Conservation (phyloP, 2,797 vertebrate genomes). For the Acanthiza pusilla region DNA sequence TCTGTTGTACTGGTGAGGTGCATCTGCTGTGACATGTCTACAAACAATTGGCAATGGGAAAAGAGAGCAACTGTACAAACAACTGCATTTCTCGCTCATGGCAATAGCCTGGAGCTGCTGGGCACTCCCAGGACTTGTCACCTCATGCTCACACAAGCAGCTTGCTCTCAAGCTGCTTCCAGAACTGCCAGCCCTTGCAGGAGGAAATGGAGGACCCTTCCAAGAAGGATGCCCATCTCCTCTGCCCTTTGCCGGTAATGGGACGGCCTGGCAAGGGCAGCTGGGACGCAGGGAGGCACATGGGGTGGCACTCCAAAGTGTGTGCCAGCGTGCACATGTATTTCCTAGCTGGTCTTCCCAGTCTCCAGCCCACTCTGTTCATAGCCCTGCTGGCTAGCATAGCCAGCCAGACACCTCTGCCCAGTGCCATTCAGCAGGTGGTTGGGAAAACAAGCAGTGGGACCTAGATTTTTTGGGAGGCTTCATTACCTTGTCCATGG, state of each 20-base stretch:
- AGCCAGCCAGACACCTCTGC: not conserved
- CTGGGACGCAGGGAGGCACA: not conserved
- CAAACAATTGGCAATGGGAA: slow-evolving; percentile 1
- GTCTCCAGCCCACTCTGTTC: not conserved
- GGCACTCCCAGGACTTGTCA: slow-evolving; percentile 15
- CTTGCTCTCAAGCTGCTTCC: not conserved
- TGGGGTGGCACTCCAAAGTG: not conserved
- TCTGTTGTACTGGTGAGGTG: not conserved
- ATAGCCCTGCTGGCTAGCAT: not conserved
- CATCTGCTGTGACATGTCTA: slow-evolving; percentile 41
- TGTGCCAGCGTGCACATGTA: not conserved
- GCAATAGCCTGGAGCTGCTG: not conserved
- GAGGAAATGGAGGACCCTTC: not conserved
- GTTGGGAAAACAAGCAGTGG: not conserved
- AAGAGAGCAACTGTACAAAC: slow-evolving; percentile 28
- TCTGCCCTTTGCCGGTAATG: not conserved
- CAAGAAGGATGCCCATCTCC: not conserved
- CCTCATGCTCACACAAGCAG: not conserved
- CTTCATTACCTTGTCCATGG: not conserved
- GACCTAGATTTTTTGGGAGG: not conserved
- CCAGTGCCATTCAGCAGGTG: not conserved
- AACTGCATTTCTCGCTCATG: not conserved
- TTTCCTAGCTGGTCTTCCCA: not conserved
- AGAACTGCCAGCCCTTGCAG: not conserved
- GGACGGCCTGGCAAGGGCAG: not conserved